Evolutionary conservation across 92 coral and sea anemone species (phyloP).

Genomic region (Zoanthus sociatus): DNA sequence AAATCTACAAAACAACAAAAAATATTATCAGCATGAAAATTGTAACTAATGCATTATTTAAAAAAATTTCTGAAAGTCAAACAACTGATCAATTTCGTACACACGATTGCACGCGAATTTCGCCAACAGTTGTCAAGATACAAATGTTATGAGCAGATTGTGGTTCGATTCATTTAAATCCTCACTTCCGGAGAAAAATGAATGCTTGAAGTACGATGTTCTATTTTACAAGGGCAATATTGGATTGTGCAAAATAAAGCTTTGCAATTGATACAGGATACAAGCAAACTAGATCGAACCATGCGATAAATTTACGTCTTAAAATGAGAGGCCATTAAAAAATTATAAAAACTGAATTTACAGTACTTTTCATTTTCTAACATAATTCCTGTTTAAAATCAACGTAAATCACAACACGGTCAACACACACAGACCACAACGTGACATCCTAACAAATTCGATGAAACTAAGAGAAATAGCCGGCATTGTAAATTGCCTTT

Average conservation of each 20-base stretch:
- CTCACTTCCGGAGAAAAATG: conserved; percentile 43
- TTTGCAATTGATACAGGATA: background rate
- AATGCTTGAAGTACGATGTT: conserved; percentile 14
- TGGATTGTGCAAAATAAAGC: conserved; percentile 1
- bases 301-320: background rate
- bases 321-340: background rate
- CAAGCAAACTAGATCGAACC: background rate
- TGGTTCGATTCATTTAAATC: conserved; percentile 21
- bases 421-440: background rate
- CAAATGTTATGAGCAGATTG: background rate
- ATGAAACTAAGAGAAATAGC: background rate
- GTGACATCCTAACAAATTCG: background rate
- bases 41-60: background rate
- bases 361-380: background rate
- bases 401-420: background rate
- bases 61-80: conserved; percentile 14
- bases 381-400: background rate
- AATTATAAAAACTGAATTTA: background rate
- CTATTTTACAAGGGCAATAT: background rate
- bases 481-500: conserved; percentile 1
- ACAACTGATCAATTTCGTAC: conserved; percentile 4
- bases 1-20: conserved; percentile 72
- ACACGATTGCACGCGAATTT: conserved; percentile 34
- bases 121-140: conserved; percentile 12
- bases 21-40: conserved; percentile 7